Conservation (phyloP, 2,797 vertebrate genomes). For the Lagocephalus sceleratus region DNA sequence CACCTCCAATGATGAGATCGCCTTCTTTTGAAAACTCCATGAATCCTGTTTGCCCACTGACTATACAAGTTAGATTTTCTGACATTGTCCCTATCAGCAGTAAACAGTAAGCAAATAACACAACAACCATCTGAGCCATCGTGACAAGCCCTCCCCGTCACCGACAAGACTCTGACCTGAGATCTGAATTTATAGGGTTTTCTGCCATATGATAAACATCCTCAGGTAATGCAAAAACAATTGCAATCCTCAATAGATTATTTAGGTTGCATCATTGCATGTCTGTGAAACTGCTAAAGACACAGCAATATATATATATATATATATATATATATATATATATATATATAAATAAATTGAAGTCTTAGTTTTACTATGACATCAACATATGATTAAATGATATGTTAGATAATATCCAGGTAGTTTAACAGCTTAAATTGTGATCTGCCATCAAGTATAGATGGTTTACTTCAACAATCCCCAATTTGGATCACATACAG, state of each 20-base stretch:
- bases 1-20: slow-evolving; percentile 63
- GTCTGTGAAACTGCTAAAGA: too few relatives aligned
- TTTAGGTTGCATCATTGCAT: slow-evolving; percentile 59
- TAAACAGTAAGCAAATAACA: slow-evolving; percentile 31
- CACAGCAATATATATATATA: too few relatives aligned
- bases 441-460: too few relatives aligned
- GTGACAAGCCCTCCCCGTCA: slow-evolving; percentile 19
- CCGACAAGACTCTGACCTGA: slow-evolving; percentile 6
- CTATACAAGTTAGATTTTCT: slow-evolving; percentile 56
- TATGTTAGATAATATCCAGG: too few relatives aligned
- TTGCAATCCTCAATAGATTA: slow-evolving; percentile 3
- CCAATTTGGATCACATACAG: too few relatives aligned
- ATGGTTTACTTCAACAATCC: too few relatives aligned
- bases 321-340: too few relatives aligned
- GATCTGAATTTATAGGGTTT: slow-evolving; percentile 40
- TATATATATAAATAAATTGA: too few relatives aligned
- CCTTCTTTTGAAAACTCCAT: slow-evolving; percentile 60
- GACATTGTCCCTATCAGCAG: slow-evolving; percentile 42
- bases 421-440: too few relatives aligned
- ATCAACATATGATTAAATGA: too few relatives aligned
- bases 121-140: slow-evolving; percentile 50
- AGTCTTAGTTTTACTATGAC: too few relatives aligned
- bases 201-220: slow-evolving; percentile 1
- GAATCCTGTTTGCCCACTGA: slow-evolving; percentile 55
- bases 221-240: slow-evolving; percentile 7